phyloP scores from a whole-genome alignment of 2,797 vertebrate species.

The Philypnodon macrostomus region DNA sequence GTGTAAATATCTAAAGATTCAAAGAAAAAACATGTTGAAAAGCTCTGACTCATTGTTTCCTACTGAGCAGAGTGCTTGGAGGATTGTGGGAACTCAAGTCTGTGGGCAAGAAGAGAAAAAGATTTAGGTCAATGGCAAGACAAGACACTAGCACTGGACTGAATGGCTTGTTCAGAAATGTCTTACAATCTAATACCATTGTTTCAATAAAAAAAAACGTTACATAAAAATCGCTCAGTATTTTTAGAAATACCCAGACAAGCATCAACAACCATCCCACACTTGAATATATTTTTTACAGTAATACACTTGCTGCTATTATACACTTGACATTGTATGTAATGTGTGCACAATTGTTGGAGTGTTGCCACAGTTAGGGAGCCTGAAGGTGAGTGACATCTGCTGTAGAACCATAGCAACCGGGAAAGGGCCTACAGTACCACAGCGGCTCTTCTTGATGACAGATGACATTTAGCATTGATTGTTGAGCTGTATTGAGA shows the following conservation, averaged over 20 bases:
- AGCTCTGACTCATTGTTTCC: conserved; percentile 62
- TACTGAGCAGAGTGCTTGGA: conserved; percentile 38
- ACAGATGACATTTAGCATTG: conserved; percentile 48
- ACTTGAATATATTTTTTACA: no score
- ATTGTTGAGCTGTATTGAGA: conserved; percentile 18
- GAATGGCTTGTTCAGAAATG: no score
- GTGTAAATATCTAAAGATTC: conserved; percentile 7
- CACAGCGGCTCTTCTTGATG: conserved; percentile 36
- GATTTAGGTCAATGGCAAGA: conserved; percentile 53
- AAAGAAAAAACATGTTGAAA: conserved; percentile 24
- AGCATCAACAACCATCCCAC: no score
- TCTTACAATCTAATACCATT: no score
- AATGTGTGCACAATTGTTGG: conserved; percentile 9
- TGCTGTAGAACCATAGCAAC: conserved; percentile 61
- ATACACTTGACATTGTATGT: background rate
- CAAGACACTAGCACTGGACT: conserved; percentile 10
- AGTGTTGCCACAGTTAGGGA: conserved; percentile 44
- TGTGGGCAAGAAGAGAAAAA: conserved; percentile 42
- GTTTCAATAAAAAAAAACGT: no score
- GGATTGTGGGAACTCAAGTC: conserved; percentile 61
- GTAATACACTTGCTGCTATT: no score
- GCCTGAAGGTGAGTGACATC: conserved; percentile 59
- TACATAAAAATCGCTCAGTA: no score
- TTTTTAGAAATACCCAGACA: no score
- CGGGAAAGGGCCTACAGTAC: conserved; percentile 7